Conservation (phyloP, 2,797 vertebrate genomes). For the Dendrocincla tyrannina region DNA sequence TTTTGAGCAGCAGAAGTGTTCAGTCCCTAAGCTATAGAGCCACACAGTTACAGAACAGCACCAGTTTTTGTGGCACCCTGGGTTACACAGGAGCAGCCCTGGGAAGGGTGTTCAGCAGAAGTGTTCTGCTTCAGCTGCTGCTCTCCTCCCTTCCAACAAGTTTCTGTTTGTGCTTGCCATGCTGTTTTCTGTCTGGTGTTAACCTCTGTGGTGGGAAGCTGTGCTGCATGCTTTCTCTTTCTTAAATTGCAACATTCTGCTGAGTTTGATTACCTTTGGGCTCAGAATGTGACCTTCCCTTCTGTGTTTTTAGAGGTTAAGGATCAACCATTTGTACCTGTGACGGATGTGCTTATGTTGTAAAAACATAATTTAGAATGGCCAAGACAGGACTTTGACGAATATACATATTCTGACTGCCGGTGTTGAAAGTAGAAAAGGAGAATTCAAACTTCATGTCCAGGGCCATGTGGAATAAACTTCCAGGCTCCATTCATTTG, state of each 20-base stretch:
- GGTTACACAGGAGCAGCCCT: fast-evolving
- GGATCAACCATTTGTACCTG: neutral
- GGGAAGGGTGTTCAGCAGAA: neutral
- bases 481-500: neutral
- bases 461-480: neutral
- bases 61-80: fast-evolving
- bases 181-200: neutral
- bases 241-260: neutral
- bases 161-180: neutral
- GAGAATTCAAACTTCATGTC: neutral
- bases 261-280: neutral
- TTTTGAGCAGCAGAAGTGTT: neutral
- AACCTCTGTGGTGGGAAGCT: neutral
- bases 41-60: neutral
- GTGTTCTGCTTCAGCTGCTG: neutral
- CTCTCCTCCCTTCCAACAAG: neutral
- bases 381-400: neutral
- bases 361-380: neutral
- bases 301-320: neutral
- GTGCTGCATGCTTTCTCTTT: neutral
- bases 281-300: neutral
- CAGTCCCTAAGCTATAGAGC: neutral
- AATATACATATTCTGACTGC: fast-evolving
- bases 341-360: neutral
- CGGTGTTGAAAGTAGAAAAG: neutral